Evolutionary conservation across 2,113 vertebrate genomes (phyloP).

Genomic region (Megaleporinus macrocephalus): DNA sequence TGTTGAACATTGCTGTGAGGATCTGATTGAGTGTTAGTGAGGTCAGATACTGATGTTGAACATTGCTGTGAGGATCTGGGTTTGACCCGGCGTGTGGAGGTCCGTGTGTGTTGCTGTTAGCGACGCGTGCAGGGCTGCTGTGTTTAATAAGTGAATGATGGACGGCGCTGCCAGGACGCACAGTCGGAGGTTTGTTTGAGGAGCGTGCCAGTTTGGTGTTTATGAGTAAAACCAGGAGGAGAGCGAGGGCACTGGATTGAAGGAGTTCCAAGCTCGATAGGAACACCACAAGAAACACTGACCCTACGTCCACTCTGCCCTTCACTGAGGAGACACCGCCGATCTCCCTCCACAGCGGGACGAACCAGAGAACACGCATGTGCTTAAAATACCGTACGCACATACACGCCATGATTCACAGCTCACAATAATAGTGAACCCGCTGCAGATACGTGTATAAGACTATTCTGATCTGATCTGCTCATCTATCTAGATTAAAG

Average conservation of each 20-base stretch:
- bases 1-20: too few species aligned
- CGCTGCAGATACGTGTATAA: too few species aligned
- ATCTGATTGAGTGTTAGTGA: too few species aligned
- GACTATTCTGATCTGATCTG: too few species aligned
- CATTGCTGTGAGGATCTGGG: too few species aligned
- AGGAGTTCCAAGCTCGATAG: constrained; percentile 37
- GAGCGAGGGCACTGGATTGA: constrained; percentile 23
- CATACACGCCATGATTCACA: too few species aligned
- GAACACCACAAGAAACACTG: constrained; percentile 27
- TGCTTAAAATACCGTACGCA: too few species aligned
- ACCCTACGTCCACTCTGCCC: constrained; percentile 29
- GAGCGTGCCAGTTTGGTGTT: constrained; percentile 13
- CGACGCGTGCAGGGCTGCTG: not conserved
- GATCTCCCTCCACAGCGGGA: not conserved
- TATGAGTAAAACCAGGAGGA: constrained; percentile 20
- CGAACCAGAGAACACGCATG: not conserved
- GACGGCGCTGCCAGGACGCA: not conserved
- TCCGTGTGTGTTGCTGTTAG: not conserved
- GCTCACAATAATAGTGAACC: not conserved
- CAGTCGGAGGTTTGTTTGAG: constrained; percentile 30
- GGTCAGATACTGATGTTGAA: too few species aligned
- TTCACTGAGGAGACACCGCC: constrained; percentile 10
- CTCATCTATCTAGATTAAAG: too few species aligned
- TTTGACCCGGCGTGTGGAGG: constrained; percentile 11
- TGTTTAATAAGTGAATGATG: constrained; percentile 6